Evolutionary conservation across 2,797 vertebrate species (phyloP), one percentile per base, ranked within the genome.

Genomic region (Gobionotothen gibberifrons): DNA sequence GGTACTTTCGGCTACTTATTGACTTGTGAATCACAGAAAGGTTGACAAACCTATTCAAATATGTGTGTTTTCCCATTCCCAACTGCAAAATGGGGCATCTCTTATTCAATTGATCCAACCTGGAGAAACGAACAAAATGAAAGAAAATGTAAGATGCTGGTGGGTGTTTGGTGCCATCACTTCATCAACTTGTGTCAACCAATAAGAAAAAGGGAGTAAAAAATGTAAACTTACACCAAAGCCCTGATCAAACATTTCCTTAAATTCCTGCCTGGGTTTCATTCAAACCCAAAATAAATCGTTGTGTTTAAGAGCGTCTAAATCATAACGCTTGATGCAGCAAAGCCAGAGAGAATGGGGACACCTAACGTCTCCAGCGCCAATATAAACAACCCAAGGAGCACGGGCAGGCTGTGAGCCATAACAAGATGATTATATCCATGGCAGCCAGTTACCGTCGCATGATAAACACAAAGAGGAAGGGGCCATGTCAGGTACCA

Each of bases 361-460:
- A 84, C 80, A 29, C 71, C 83, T 67, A 73, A 82, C 72, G 63
- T 72, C 74, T 69, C 57, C 46, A 49, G 71, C 5, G 69, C 83
- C 82, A 89, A 90, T 74, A 82, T 72, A 87, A 90, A 90, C 83
- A 87, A 80, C 80, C 75, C 79, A 82, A 85, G 82, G 82, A 87
- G 88, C 83, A 74, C 39, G 57, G 80, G 82, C 65, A 44, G 43
- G 57, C 73, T 78, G 83, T 78, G 80, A 88, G 79, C 83, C 86
- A 74, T 82, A 87, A 89, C 85, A 84, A 82, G 78, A 85, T 69
- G 89, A 91, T 89, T 90, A 88, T 62, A 81, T 83, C 48, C 68
- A 78, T 80, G 78, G 84, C 79, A 84, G 88, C 76, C 74, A 80
- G 87, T 80, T 84, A 87, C 75, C 61, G 51, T 60, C 54, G 79